Evolutionary conservation across 2,888 invertebrate genomes (phyloP).

Genomic region (Mythimna impura): DNA sequence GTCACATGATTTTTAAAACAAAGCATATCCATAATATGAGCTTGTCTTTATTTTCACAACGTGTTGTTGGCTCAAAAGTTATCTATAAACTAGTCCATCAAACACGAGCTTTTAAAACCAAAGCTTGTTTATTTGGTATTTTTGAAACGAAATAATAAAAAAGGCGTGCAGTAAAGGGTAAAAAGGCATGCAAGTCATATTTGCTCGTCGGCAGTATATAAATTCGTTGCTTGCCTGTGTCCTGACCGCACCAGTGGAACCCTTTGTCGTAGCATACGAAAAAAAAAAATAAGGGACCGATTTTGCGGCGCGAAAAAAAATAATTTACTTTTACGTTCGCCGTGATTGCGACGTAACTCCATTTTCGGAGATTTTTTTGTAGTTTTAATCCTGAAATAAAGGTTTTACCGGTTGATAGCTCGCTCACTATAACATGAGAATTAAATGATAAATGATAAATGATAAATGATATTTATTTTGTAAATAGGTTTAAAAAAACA

Average conservation of each 20-base stretch:
- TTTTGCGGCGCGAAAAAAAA: constrained; percentile 15
- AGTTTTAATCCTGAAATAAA: constrained; percentile 15
- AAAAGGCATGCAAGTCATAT: constrained; percentile 24
- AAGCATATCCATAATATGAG: neutral
- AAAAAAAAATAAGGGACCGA: constrained; percentile 12
- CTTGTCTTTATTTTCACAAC: too few relatives aligned
- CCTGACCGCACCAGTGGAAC: neutral
- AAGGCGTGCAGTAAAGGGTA: neutral
- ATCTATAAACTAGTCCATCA: neutral
- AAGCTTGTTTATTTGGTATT: neutral
- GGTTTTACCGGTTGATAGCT: neutral
- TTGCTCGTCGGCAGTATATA: constrained; percentile 26
- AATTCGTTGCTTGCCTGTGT: constrained; percentile 16
- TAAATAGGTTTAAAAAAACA: too few relatives aligned
- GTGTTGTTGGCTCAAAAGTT: neutral
- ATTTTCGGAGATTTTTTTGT: constrained; percentile 17
- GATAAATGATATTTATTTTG: too few relatives aligned
- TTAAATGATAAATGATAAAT: too few relatives aligned
- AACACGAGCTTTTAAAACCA: constrained; percentile 6
- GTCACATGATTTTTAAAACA: neutral
- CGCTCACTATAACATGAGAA: too few relatives aligned
- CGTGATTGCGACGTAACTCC: constrained; percentile 15
- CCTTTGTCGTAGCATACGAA: constrained; percentile 33
- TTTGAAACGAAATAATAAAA: constrained; percentile 2
- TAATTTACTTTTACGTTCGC: constrained; percentile 14